Conservation (phyloP, 2,113 vertebrate species). For the Poecilia latipinna region DNA sequence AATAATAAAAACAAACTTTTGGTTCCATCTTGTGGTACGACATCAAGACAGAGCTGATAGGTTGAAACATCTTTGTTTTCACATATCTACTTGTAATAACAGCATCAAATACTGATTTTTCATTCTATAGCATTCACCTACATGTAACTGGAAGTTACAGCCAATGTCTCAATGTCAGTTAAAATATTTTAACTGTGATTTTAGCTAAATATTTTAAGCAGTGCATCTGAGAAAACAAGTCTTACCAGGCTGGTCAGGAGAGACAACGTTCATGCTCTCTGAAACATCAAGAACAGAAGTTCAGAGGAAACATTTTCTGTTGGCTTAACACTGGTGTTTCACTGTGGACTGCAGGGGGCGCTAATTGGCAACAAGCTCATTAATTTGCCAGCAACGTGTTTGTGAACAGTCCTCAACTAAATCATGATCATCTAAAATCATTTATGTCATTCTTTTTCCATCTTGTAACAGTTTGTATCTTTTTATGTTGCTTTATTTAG, state of each 20-base stretch:
- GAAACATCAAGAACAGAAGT: slow-evolving; percentile 37
- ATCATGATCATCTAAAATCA: background rate
- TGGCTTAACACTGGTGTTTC: background rate
- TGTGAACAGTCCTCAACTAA: background rate
- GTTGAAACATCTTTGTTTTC: no score
- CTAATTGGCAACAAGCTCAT: background rate
- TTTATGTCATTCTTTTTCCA: background rate
- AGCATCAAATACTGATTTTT: no score
- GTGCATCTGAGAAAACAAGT: slow-evolving; percentile 4
- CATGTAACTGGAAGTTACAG: background rate
- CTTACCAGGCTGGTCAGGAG: slow-evolving; percentile 75
- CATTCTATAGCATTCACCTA: no score
- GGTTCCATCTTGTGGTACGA: background rate
- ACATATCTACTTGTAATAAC: no score
- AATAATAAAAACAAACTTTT: background rate
- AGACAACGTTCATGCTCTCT: slow-evolving; percentile 76
- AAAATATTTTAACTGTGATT: background rate
- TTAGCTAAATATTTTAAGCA: background rate
- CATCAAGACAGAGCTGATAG: no score
- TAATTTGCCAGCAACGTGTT: background rate
- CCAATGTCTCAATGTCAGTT: background rate
- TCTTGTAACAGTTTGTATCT: background rate
- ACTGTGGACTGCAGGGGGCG: background rate
- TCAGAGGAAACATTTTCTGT: background rate
- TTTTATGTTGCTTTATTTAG: background rate